A percentile compares a stretch with the other conserved stretches of the same genome.
Evolutionary conservation across 2,113 vertebrate genomes (phyloP).

Genomic region (Carassius gibelio): DNA sequence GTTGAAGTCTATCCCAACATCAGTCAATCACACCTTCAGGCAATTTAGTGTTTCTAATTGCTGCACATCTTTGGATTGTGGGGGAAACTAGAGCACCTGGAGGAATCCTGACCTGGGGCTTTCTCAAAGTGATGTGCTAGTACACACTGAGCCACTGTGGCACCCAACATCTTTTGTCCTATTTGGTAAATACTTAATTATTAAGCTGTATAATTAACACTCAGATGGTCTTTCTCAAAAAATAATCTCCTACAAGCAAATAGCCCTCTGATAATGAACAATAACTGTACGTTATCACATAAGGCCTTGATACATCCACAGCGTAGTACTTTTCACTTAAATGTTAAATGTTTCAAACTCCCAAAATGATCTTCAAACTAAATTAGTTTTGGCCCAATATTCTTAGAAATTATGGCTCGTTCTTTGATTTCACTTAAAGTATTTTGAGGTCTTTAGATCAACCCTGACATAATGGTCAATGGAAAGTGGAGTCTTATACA

Average conservation of each 20-base stretch:
- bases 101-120: background rate
- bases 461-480: background rate
- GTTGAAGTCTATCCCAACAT: background rate
- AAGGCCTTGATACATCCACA: background rate
- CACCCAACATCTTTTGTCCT: background rate
- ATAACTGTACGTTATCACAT: background rate
- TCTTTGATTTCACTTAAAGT: background rate
- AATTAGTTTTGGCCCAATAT: background rate
- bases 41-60: conserved; percentile 13
- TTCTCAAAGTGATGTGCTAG: background rate
- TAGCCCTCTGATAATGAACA: background rate
- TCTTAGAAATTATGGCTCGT: background rate
- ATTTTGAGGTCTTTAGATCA: background rate
- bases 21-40: background rate
- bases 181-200: background rate
- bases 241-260: background rate
- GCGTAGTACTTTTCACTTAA: background rate
- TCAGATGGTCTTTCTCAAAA: background rate
- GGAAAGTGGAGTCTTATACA: background rate
- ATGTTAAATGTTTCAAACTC: background rate
- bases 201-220: background rate
- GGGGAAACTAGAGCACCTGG: background rate
- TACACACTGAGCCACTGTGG: background rate
- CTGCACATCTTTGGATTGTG: background rate
- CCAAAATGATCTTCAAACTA: background rate